Base-by-base conservation (phyloP, 2,888 invertebrate species). In the Lepidocyrtinus sp. region DNA sequence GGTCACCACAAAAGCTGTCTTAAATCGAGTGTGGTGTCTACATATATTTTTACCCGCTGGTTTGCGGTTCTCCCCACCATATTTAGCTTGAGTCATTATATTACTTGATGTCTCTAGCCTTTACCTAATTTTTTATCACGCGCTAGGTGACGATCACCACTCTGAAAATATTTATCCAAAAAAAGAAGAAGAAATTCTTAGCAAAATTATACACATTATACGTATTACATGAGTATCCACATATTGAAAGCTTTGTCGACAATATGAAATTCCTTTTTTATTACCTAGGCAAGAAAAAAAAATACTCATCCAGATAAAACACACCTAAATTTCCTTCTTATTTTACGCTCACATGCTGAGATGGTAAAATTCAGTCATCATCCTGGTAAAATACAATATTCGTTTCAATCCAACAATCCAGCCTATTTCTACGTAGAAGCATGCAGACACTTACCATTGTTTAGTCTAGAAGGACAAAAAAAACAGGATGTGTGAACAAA, bases 401-500 rank as follows among this genome's bases (percentile, higher is more conserved):
- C 55, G 7, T 55, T 55, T 5, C 55, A 9, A 55, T 55, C 36
- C 55, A 17, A 36, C 36, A 2, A 17, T 36, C 68, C 68, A n/a
- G n/a, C 63, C 73, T 62, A 50, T 73, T 78, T 36, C 69, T 63
- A 65, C 76, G 64, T 76, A 65, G 63, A 68, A 61, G 26, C 71
- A 71, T 65, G 50, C 55, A 55, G 55, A 55, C 0, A 26, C 64
- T 63, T 36, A 17, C 36, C 55, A 76, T 46, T 59, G 63, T 65
- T 45, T 61, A 27, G 22, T 26, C 1, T 5, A 27, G 7, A 62
- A n/a, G 50, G 25, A 50, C 25, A 25, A 64, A 64, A 70, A 70
- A n/a, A 27, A 71, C 72, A 77, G 77, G 77, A 77, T 77, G 77
- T 77, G 72, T 77, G 77, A 77, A 76, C 71, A 76, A 64, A 55